Evolutionary conservation across 92 coral and sea anemone genomes (phyloP), one percentile per base, ranked within the genome.

Genomic region (Anthopleura xanthogrammica): DNA sequence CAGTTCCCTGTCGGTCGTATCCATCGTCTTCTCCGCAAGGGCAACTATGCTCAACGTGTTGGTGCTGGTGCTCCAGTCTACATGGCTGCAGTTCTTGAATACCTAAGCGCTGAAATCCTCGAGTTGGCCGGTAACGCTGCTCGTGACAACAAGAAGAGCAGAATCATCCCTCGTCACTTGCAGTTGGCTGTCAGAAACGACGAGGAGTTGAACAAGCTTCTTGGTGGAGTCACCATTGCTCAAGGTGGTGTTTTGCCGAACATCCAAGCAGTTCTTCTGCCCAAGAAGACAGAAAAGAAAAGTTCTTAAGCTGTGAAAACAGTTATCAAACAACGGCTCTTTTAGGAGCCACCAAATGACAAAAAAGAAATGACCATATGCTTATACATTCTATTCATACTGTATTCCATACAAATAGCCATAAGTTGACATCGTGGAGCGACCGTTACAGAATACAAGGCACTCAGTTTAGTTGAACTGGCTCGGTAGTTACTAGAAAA

Each of bases 1-100:
- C 95, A 92, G 87, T 91, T 91, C 85, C 95, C 95, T 0, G 95
- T 91, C 73, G 88, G 88, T 55, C 88, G 88, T 85, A 79, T 85
- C 52, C 88, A 85, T 76, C 88, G 88, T 54, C 88, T 52, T 80
- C 88, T 85, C 14, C 88, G 90, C 76, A 88, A 84, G 56, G 91
- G 91, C 81, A 88, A 88, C 89, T 88, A 88, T 80, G 91, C 91
- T 79, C 74, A 85, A 62, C 86, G 92, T 29, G 89, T 89, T 89
- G 92, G 92, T 72, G 92, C 89, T 60, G 92, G 92, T 74, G 92
- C 92, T 85, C 92, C 92, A 77, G 92, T 89, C 79, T 89, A 88
- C 86, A n/a, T 88, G 79, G 91, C 91, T 64, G 91, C 91, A 11
- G 91, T 88, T 43, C 88, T 85, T 75, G 88, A 85, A 68, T 85